Percentiles rank a stretch among this genome's conserved stretches.
These are phyloP conservation scores for Haplochromis burtoni DNA, from an alignment of 2,113 vertebrate genomes.

Conservation along the genomic window DNA sequence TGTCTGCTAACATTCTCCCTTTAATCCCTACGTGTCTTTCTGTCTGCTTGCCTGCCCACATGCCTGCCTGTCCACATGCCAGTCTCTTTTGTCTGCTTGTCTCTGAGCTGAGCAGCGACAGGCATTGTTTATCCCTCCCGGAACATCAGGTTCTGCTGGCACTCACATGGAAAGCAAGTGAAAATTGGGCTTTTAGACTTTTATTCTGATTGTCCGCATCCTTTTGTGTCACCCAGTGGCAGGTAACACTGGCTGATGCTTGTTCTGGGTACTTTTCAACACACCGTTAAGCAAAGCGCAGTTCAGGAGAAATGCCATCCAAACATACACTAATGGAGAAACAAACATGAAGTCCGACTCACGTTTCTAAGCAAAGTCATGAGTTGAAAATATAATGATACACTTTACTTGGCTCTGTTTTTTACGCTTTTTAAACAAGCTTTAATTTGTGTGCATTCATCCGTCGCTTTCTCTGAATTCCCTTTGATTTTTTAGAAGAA, in stretches of 20 bases:
- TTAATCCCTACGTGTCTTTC: slow-evolving; percentile 2
- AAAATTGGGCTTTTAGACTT: slow-evolving; percentile 72
- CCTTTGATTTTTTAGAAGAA: not conserved
- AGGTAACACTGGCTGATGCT: slow-evolving; percentile 6
- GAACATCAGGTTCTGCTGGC: slow-evolving; percentile 43
- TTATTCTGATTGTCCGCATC: slow-evolving; percentile 31
- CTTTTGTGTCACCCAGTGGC: slow-evolving; percentile 10
- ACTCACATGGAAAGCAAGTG: slow-evolving; percentile 65
- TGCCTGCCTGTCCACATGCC: slow-evolving; percentile 43
- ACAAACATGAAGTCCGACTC: not conserved
- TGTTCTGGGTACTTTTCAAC: slow-evolving; percentile 24
- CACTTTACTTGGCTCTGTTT: not conserved
- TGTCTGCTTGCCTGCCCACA: slow-evolving; percentile 44
- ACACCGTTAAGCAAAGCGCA: slow-evolving; percentile 31
- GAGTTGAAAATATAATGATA: not conserved
- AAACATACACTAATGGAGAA: slow-evolving; percentile 3
- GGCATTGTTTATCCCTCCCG: slow-evolving; percentile 59
- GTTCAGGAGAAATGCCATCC: not conserved
- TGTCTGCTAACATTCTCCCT: not conserved
- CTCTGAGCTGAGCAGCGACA: slow-evolving; percentile 42
- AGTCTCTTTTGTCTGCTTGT: slow-evolving; percentile 52
- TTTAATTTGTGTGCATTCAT: not conserved
- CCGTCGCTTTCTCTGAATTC: not conserved
- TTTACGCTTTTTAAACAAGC: not conserved
- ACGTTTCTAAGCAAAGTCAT: not conserved